Conservation (phyloP, 2,888 invertebrate genomes). For the Napeogenes inachia region DNA sequence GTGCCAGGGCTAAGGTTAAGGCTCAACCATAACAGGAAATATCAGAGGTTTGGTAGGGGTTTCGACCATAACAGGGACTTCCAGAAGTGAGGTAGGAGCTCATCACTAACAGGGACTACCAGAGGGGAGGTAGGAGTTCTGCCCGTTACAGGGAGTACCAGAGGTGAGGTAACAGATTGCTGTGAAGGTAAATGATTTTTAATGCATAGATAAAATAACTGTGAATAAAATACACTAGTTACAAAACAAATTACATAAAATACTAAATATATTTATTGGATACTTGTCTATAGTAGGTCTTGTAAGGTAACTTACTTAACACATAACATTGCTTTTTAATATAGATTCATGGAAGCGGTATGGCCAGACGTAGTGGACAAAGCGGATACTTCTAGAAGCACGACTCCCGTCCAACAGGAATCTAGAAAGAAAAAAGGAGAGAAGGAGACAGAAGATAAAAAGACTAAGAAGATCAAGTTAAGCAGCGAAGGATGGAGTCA, state of each 20-base stretch:
- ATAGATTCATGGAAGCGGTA: slow-evolving; percentile 69
- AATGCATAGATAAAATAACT: no score
- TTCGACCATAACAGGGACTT: no score
- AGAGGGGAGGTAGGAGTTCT: not conserved
- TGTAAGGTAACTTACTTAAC: not conserved
- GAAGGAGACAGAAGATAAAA: slow-evolving; percentile 38
- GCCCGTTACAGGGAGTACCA: no score
- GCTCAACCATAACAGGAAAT: not conserved
- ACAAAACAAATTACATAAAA: no score
- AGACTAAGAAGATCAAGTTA: slow-evolving; percentile 52
- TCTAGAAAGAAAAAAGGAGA: slow-evolving; percentile 34
- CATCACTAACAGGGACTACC: not conserved
- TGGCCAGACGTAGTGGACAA: slow-evolving; percentile 57
- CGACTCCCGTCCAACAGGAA: slow-evolving; percentile 38
- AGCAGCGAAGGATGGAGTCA: slow-evolving; percentile 68
- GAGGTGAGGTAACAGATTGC: not conserved
- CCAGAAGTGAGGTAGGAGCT: no score
- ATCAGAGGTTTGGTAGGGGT: no score
- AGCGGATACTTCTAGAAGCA: slow-evolving; percentile 37
- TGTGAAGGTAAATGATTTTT: no score
- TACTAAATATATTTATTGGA: no score
- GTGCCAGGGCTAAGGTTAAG: no score
- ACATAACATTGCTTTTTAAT: not conserved
- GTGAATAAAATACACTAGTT: no score
- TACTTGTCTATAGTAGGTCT: no score